Evolutionary conservation across 92 coral and sea anemone species (phyloP).

Genomic region (Anthopleura xanthogrammica): DNA sequence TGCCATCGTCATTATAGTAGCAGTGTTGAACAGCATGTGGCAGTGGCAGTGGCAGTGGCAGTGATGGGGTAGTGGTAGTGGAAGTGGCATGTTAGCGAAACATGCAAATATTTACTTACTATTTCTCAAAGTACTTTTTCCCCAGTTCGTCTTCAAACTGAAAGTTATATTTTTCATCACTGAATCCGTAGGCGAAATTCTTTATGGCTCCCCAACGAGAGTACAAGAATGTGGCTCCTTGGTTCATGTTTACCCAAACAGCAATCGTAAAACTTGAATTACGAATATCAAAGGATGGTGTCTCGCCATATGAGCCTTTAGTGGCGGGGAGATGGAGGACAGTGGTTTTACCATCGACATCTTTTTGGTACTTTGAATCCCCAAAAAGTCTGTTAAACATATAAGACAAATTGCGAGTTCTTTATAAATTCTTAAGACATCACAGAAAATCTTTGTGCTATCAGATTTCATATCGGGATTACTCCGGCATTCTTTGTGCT

Average conservation of each 20-base stretch:
- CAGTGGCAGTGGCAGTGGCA: too few relatives aligned
- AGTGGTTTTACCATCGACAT: background rate
- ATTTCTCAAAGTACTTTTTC: background rate
- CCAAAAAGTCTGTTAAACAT: background rate
- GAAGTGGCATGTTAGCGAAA: too few relatives aligned
- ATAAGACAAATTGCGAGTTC: background rate
- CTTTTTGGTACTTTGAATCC: background rate
- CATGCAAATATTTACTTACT: background rate
- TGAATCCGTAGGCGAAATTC: background rate
- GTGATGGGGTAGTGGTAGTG: too few relatives aligned
- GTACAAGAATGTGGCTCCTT: background rate
- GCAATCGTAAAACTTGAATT: background rate
- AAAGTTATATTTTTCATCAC: background rate
- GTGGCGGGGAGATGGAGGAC: conserved; percentile 2
- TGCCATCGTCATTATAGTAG: too few relatives aligned
- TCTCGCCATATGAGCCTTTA: background rate
- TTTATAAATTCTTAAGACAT: too few relatives aligned
- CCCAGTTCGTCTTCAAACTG: background rate
- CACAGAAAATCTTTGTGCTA: too few relatives aligned
- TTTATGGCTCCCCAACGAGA: background rate
- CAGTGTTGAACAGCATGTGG: too few relatives aligned
- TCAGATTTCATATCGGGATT: too few relatives aligned
- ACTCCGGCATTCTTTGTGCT: too few relatives aligned
- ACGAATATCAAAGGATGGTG: background rate
- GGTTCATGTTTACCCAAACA: background rate